phyloP scores from a whole-genome alignment of 2,797 vertebrate genomes.

The Neopelma chrysocephalum region DNA sequence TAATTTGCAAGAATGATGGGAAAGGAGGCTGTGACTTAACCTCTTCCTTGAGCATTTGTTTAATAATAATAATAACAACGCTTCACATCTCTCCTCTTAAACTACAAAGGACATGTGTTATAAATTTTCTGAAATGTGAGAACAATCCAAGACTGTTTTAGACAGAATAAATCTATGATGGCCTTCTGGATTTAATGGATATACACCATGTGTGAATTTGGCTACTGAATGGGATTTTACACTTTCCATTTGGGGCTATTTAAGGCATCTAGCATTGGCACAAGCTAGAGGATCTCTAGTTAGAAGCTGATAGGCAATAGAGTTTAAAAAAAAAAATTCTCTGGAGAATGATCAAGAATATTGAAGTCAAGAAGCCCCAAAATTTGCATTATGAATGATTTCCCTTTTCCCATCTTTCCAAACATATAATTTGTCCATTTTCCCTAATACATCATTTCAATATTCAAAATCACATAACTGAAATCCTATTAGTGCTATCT shows the following conservation, averaged over 20 bases:
- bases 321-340: rapidly evolving
- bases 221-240: not conserved
- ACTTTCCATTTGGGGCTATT: not conserved
- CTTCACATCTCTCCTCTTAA: not conserved
- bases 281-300: not conserved
- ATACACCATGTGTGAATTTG: not conserved
- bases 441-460: not conserved
- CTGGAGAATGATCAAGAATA: not conserved
- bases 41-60: not conserved
- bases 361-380: not conserved
- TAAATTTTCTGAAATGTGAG: conserved; percentile 17
- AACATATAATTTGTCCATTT: not conserved
- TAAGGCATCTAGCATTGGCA: not conserved
- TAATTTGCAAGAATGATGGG: not conserved
- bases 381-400: not conserved
- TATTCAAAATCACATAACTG: not conserved
- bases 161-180: not conserved
- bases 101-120: not conserved
- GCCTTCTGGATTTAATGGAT: not conserved
- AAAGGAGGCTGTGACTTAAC: not conserved
- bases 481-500: not conserved
- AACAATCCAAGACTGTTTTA: not conserved
- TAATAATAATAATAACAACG: not conserved
- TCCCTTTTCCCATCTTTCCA: not conserved
- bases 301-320: not conserved